A percentile compares a stretch with the other conserved stretches of the same genome.
Evolutionary conservation across 2,888 invertebrate genomes (phyloP).

Genomic region (Phengaris alcon): DNA sequence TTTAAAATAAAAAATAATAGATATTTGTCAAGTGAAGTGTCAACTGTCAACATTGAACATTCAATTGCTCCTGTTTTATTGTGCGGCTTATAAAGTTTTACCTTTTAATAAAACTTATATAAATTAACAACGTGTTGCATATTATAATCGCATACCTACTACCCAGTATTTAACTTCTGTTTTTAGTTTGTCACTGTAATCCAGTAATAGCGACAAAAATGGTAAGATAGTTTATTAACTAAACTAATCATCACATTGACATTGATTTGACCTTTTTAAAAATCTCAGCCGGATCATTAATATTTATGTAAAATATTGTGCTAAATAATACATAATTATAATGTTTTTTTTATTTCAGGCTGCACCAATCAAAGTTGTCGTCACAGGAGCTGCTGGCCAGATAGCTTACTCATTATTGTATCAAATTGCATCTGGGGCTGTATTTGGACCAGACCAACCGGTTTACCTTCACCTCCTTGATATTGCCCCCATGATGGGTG

Average conservation of each 20-base stretch:
- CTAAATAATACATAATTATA: neutral
- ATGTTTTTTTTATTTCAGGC: constrained; percentile 72
- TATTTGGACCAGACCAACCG: constrained; percentile 93
- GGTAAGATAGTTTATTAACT: constrained; percentile 49
- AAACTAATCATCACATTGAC: constrained; percentile 50
- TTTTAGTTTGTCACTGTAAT: neutral
- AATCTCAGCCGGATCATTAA: neutral
- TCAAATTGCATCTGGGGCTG: constrained; percentile 96
- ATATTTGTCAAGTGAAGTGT: neutral
- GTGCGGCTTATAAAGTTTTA: neutral
- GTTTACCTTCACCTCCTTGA: constrained; percentile 94
- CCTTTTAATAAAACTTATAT: neutral
- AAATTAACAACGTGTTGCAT: neutral
- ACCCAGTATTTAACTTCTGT: neutral
- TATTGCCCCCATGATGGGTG: constrained; percentile 96
- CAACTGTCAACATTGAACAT: neutral
- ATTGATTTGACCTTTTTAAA: constrained; percentile 64
- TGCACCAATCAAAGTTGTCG: constrained; percentile 93
- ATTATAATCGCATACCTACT: neutral
- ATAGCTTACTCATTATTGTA: constrained; percentile 98
- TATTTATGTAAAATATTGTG: neutral
- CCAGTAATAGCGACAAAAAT: constrained; percentile 37
- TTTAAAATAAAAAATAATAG: too few species aligned
- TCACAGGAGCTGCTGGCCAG: constrained; percentile 99
- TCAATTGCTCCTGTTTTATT: neutral